Conservation (phyloP, 2,113 vertebrate genomes). For the human (Homo sapiens) region GRCh38 chr1:3666501-3667000, state of each 20-base stretch:
- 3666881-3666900: too few species aligned
- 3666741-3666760: background rate
- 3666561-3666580: fast-evolving
- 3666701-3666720: background rate
- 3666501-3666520: background rate
- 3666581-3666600: background rate
- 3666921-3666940: background rate
- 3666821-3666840: background rate
- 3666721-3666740: background rate
- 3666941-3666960: background rate
- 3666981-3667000: background rate
- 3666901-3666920: background rate
- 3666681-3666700: background rate
- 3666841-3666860: background rate
- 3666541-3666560: background rate
- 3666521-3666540: background rate
- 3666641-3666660: background rate
- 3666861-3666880: background rate
- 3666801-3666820: background rate
- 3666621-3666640: background rate
- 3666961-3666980: too few species aligned
- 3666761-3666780: background rate
- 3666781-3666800: fast-evolving
- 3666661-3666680: background rate
- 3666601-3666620: too few species aligned